These are phyloP conservation scores for Tonatia bakeri DNA, from an alignment of 2,113 vertebrate genomes.

Conservation along the genomic window DNA sequence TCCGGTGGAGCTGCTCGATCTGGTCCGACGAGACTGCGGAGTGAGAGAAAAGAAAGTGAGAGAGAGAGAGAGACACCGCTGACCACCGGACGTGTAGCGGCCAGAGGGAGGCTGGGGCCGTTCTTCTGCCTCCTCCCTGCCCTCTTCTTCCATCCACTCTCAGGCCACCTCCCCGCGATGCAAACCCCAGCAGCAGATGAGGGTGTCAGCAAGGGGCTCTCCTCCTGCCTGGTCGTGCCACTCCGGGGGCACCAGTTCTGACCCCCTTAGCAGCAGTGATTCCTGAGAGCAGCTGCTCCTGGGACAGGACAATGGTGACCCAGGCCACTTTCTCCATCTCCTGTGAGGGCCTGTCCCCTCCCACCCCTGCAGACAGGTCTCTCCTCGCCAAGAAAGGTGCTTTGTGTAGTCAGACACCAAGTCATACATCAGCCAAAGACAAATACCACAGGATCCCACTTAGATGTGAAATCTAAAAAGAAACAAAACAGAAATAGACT, in stretches of 20 bases:
- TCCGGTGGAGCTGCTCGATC: conserved; percentile 88
- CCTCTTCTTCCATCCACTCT: fast-evolving
- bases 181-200: fast-evolving
- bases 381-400: neutral
- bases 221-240: too few relatives aligned
- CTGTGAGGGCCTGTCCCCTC: neutral
- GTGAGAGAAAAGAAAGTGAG: neutral
- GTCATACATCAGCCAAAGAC: neutral
- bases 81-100: fast-evolving
- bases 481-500: neutral
- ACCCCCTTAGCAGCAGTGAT: neutral
- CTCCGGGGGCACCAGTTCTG: fast-evolving
- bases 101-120: neutral
- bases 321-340: neutral
- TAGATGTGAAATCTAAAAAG: neutral
- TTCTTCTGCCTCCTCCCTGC: neutral
- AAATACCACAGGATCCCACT: neutral
- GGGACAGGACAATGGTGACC: fast-evolving
- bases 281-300: neutral
- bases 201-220: neutral
- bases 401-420: fast-evolving
- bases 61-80: neutral
- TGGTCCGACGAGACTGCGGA: conserved; percentile 89
- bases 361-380: too few relatives aligned
- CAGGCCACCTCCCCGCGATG: fast-evolving